Percentiles rank a stretch among this genome's conserved stretches.
Evolutionary conservation across 1,140 invertebrate species (phyloP).

Genomic region (Tyrophagus putrescentiae): DNA sequence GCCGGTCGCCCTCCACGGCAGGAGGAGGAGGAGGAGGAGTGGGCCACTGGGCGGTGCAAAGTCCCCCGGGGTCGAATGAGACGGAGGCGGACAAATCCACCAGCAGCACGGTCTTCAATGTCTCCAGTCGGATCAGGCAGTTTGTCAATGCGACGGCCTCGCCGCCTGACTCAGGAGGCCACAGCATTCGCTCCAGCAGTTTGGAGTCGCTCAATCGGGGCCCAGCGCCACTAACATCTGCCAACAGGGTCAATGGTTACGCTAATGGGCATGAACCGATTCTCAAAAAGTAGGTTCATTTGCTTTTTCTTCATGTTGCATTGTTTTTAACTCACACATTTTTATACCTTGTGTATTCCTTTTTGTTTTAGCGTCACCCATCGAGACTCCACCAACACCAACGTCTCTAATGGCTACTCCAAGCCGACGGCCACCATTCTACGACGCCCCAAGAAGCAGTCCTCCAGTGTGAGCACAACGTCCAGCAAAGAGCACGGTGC

Average conservation of each 20-base stretch:
- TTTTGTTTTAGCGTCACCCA: background rate
- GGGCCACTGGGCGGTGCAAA: too few species aligned
- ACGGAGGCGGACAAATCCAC: background rate
- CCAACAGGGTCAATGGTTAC: too few species aligned
- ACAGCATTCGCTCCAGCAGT: background rate
- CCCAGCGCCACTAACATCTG: too few species aligned
- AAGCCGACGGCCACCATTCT: background rate
- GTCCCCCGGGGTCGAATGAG: too few species aligned
- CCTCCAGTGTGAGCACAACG: background rate
- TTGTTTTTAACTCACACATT: too few species aligned
- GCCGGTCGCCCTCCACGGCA: background rate
- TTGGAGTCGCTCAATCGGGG: too few species aligned
- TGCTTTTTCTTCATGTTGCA: too few species aligned
- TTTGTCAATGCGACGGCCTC: slow-evolving; percentile 15
- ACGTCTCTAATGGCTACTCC: slow-evolving; percentile 3
- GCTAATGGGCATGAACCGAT: too few species aligned
- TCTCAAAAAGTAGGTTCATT: too few species aligned
- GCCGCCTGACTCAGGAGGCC: background rate
- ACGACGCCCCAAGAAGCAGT: background rate
- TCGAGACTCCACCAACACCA: background rate
- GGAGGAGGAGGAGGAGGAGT: too few species aligned
- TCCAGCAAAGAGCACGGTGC: too few species aligned
- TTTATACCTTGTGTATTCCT: too few species aligned
- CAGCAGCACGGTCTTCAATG: slow-evolving; percentile 2
- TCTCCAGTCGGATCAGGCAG: slow-evolving; percentile 1